Evolutionary conservation across 2,113 vertebrate species (phyloP).

Genomic region (Lethenteron reissneri): DNA sequence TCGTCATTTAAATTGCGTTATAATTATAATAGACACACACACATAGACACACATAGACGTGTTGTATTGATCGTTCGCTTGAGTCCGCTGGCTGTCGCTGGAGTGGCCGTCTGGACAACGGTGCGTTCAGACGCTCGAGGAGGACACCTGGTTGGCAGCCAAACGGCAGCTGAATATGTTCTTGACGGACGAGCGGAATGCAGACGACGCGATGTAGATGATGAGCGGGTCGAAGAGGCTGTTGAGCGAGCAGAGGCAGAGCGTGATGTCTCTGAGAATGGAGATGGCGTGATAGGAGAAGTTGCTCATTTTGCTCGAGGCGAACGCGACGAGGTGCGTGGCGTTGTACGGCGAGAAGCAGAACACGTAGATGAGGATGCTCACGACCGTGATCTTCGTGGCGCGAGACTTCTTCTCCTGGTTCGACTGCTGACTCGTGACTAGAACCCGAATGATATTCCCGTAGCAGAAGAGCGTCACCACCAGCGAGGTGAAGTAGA

Average conservation of each 20-base stretch:
- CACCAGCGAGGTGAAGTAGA: constrained; percentile 38
- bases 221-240: constrained; percentile 52
- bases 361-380: constrained; percentile 33
- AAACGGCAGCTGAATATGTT: not conserved
- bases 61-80: no score
- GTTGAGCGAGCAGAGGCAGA: constrained; percentile 38
- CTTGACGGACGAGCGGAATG: constrained; percentile 24
- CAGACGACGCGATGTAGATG: constrained; percentile 54
- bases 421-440: constrained; percentile 7
- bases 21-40: no score
- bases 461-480: constrained; percentile 34
- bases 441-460: constrained; percentile 22
- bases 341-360: constrained; percentile 58
- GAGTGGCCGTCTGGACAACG: no score
- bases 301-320: constrained; percentile 19
- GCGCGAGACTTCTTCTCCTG: constrained; percentile 24
- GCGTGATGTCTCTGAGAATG: constrained; percentile 17
- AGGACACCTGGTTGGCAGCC: no score
- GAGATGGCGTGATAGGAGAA: constrained; percentile 29
- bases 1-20: no score
- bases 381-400: constrained; percentile 32
- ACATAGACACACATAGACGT: no score
- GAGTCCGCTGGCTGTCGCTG: no score
- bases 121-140: no score
- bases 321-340: constrained; percentile 45